phyloP scores from a whole-genome alignment of 2,797 vertebrate species.

The Myotis daubentonii region DNA sequence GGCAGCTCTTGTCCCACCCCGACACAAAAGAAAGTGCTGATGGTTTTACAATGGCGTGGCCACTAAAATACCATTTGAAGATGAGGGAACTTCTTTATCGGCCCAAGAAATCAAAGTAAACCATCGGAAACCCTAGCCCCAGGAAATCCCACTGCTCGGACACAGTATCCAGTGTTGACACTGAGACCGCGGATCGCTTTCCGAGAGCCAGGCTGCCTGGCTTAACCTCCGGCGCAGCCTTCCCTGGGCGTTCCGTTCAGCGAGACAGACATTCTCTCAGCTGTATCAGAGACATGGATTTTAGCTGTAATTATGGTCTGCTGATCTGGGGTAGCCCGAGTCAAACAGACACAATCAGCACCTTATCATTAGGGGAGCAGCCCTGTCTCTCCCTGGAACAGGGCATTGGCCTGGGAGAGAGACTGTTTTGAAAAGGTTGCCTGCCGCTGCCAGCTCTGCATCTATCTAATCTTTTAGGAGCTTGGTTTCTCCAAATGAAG shows the following conservation, averaged over 20 bases:
- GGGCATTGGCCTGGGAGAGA: background rate
- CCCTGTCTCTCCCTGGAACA: background rate
- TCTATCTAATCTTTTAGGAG: conserved; percentile 61
- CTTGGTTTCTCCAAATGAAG: conserved; percentile 58
- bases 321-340: conserved; percentile 18
- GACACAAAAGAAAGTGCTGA: background rate
- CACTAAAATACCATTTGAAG: conserved; percentile 20
- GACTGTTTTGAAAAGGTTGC: background rate
- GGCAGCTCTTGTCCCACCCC: background rate
- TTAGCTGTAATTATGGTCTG: conserved; percentile 68
- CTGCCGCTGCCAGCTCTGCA: background rate
- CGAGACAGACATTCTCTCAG: conserved; percentile 57
- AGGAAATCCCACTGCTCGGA: conserved; percentile 68
- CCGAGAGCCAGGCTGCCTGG: conserved; percentile 55
- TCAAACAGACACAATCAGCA: conserved; percentile 58
- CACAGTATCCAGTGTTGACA: background rate
- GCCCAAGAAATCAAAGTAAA: conserved; percentile 69
- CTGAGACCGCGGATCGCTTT: background rate
- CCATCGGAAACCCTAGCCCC: conserved; percentile 54
- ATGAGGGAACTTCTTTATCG: conserved; percentile 56
- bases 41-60: background rate
- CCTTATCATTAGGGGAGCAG: conserved; percentile 1
- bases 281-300: conserved; percentile 45
- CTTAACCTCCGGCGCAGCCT: conserved; percentile 52
- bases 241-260: background rate